phyloP scores from a whole-genome alignment of 2,888 invertebrate genomes.

The Apeira syringaria region DNA sequence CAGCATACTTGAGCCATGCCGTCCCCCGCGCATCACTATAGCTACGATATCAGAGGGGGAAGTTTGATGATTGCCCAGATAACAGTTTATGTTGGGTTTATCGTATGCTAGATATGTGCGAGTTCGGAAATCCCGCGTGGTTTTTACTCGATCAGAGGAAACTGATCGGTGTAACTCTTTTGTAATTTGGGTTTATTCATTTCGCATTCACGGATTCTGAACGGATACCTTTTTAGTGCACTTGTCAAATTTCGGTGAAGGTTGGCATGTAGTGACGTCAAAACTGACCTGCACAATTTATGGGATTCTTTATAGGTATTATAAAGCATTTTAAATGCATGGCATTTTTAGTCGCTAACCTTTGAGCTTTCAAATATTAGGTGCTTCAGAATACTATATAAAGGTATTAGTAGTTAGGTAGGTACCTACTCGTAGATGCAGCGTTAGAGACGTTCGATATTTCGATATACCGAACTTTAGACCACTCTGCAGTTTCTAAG shows the following conservation, averaged over 20 bases:
- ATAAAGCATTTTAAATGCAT: too few relatives aligned
- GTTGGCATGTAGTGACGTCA: slow-evolving; percentile 26
- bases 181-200: slow-evolving; percentile 38
- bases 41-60: slow-evolving; percentile 36
- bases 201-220: slow-evolving; percentile 27
- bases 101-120: slow-evolving; percentile 26
- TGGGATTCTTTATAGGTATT: too few relatives aligned
- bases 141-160: slow-evolving; percentile 54
- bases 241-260: slow-evolving; percentile 13
- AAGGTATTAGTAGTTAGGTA: too few relatives aligned
- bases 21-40: slow-evolving; percentile 32
- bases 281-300: slow-evolving; percentile 2
- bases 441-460: too few relatives aligned
- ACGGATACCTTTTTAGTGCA: slow-evolving; percentile 23
- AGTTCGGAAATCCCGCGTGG: slow-evolving; percentile 49
- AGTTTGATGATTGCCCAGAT: background rate
- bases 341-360: too few relatives aligned
- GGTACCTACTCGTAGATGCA: too few relatives aligned
- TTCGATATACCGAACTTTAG: too few relatives aligned
- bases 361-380: too few relatives aligned
- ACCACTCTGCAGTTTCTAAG: too few relatives aligned
- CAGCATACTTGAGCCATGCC: slow-evolving; percentile 36
- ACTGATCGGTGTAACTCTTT: slow-evolving; percentile 36
- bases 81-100: slow-evolving; percentile 27
- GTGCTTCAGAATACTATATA: too few relatives aligned